These are phyloP conservation scores for Acrocephalus kingi DNA, from an alignment of 2,113 vertebrate genomes.

Conservation along the genomic window DNA sequence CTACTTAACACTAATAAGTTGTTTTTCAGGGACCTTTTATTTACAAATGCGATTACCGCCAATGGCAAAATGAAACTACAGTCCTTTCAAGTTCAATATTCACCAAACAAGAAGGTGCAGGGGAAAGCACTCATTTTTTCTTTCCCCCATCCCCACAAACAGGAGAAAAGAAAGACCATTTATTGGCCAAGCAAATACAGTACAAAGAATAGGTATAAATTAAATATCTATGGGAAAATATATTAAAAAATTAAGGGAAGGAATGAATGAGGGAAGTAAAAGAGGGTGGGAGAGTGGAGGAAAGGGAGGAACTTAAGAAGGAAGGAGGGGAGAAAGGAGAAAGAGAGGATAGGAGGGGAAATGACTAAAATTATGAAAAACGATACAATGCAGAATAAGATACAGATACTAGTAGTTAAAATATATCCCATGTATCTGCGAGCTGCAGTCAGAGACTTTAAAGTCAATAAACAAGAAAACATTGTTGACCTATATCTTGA, in stretches of 20 bases:
- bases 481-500: neutral
- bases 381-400: neutral
- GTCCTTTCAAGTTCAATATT: neutral
- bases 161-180: neutral
- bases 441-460: neutral
- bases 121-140: neutral
- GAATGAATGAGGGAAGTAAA: neutral
- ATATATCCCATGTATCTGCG: neutral
- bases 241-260: neutral
- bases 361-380: neutral
- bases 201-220: neutral
- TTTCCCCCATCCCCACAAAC: neutral
- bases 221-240: neutral
- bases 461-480: neutral
- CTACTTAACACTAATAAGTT: neutral
- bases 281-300: neutral
- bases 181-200: neutral
- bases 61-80: neutral
- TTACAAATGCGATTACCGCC: neutral
- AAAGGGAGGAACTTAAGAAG: neutral
- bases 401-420: neutral
- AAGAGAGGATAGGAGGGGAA: neutral
- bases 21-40: neutral
- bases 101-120: neutral
- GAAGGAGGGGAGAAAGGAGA: neutral